These are phyloP conservation scores for Cyclina sinensis DNA, from an alignment of 1,140 invertebrate species.

Conservation along the genomic window DNA sequence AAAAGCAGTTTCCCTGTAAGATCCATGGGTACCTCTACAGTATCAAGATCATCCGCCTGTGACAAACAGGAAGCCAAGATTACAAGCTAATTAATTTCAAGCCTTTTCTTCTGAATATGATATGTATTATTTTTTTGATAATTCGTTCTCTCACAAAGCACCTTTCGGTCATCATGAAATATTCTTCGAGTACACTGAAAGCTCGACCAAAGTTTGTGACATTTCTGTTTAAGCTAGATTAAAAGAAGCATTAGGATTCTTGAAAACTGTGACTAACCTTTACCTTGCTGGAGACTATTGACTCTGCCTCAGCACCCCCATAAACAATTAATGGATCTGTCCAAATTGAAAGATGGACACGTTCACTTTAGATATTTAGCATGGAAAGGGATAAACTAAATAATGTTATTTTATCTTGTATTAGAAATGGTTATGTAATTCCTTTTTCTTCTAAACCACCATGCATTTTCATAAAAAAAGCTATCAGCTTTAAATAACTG, in stretches of 20 bases:
- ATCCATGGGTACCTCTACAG: background rate
- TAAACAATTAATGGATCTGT: too few species aligned
- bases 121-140: conserved; percentile 13
- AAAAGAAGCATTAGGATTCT: background rate
- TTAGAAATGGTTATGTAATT: conserved; percentile 38
- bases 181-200: background rate
- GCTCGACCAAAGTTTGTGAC: background rate
- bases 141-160: background rate
- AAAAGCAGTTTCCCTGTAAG: background rate
- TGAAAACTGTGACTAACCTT: too few species aligned
- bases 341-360: too few species aligned
- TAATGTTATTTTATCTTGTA: conserved; percentile 14
- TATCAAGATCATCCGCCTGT: background rate
- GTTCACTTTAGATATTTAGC: too few species aligned
- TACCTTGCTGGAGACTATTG: too few species aligned
- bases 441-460: conserved; percentile 20
- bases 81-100: background rate
- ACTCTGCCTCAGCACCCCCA: too few species aligned
- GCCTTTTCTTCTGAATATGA: background rate
- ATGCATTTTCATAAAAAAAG: too few species aligned
- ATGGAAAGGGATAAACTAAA: background rate
- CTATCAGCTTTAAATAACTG: conserved; percentile 18
- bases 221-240: background rate
- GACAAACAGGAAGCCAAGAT: background rate
- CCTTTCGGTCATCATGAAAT: background rate